Base-by-base conservation (phyloP, 2,113 vertebrate species). In the Poeciliopsis occidentalis region DNA sequence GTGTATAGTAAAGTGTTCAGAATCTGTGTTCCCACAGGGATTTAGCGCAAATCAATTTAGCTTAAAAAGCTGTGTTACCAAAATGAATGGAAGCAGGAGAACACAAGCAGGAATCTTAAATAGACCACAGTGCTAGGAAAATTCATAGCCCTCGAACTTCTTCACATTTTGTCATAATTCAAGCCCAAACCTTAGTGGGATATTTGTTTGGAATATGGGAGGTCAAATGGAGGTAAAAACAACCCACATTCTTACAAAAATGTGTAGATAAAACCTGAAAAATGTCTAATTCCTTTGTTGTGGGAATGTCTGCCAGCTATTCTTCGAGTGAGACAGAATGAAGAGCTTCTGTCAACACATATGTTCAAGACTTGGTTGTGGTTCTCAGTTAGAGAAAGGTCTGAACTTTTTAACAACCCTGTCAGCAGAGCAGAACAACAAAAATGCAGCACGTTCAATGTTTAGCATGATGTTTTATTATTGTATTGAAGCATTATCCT, bases 11-110 rank as follows among this genome's bases (percentile, higher is more conserved):
- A 44, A 27, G 51, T 29, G 22, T 60, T 67, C 67, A 61, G 51
- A 61, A 73, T 73, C 71, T 66, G 71, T 8, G 1, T 71, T 88
- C 83, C 70, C 44, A 60, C 30, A 51, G 62, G 78, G 32, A 22
- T 73, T 82, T 82, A 65, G 69, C 72, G 78, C 80, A 75, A 85
- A 80, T 79, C 73, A 76, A 61, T 76, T 34, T 64, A 61, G 63
- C 57, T 66, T 64, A 77, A 54, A 72, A 34, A 2, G 4, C 24
- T 51, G 32, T 27, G 12, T 65, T 44, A 39, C 67, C 32, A 64
- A 30, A 69, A 64, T 54, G 34, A 31, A 41, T 41, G 3, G 26
- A 13, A n/a, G 19, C 54, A 15, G 41, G 29, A 64, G 47, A 67
- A 77, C 51, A 66, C 37, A 39, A 65, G 31, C 69, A 64, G 69